These are phyloP conservation scores for Cavia porcellus DNA, from an alignment of 2,113 vertebrate species.

Conservation along the genomic window DNA sequence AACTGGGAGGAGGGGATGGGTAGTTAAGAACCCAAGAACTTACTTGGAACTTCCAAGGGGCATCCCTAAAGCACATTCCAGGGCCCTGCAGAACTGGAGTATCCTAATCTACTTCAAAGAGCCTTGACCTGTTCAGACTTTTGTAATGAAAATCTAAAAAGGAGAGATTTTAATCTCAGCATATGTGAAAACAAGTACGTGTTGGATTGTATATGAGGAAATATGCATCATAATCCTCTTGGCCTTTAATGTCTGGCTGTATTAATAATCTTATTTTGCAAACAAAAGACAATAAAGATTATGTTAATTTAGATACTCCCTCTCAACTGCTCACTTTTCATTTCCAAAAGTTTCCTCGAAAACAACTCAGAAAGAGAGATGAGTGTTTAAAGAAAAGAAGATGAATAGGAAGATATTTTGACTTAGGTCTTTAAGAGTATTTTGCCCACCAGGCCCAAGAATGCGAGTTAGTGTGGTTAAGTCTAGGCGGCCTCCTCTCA, in stretches of 20 bases:
- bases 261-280: background rate
- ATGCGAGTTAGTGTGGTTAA: background rate
- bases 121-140: background rate
- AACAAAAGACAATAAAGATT: background rate
- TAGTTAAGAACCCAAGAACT: background rate
- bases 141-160: background rate
- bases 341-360: constrained; percentile 18
- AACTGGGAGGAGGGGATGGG: too few species aligned
- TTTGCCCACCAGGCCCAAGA: background rate
- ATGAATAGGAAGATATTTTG: background rate
- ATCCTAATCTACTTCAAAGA: background rate
- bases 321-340: background rate
- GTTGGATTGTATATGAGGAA: background rate
- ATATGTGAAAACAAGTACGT: background rate
- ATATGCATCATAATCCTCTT: background rate
- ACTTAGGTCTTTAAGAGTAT: background rate
- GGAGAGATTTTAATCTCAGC: background rate
- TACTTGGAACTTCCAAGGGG: background rate
- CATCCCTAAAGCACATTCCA: background rate
- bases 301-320: constrained; percentile 11
- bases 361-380: constrained; percentile 25
- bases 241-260: constrained; percentile 7
- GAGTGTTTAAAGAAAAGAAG: background rate
- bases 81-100: background rate
- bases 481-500: background rate